Evolutionary conservation across 1,140 invertebrate species (phyloP), one percentile per base, ranked within the genome.

Genomic region (Macrobrachium nipponense): DNA sequence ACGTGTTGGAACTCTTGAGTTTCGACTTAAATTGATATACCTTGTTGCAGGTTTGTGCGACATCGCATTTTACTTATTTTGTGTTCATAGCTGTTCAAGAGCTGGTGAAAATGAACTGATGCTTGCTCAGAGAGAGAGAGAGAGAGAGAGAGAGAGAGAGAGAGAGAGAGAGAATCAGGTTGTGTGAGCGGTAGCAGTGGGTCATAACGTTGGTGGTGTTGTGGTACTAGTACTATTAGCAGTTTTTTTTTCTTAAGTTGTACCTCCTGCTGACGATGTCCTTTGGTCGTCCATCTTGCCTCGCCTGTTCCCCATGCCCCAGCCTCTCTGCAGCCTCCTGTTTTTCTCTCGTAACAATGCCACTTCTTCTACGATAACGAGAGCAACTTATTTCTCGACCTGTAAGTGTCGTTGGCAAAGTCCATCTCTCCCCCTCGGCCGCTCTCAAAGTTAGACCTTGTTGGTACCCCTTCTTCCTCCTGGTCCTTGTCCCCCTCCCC

Each of bases 371-470:
- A 70, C 20, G 7, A 15, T 70, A 15, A n/a, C 20, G 20, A 23
- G 43, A 14, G 18, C 20, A 36, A 20, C 68, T 15, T 27, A 23
- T 14, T 70, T 23, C 5, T 36, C n/a, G 20, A 70, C 68, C 68
- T 36, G 20, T 70, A 23, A 70, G 14, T 27, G 18, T 70, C 11
- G 68, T 36, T 23, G 18, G 27, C 20, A 20, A 14, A 23, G 58
- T 80, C 78, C 61, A 64, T 80, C 78, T 80, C 78, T 80, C 78
- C 61, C 78, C 60, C 78, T 64, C 10, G 61, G 59, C 77, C 60
- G 64, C 64, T 70, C 64, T n/a, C 36, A 68, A 20, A 81, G 64
- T 72, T 72, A 58, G 68, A 72, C 80, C 68, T 59, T 23, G 23
- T 43, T 20, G 51, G 36, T 72, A 66, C 68, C 80, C 59, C 60